phyloP scores from a whole-genome alignment of 2,888 invertebrate genomes.

The Neoitamus cyanurus region DNA sequence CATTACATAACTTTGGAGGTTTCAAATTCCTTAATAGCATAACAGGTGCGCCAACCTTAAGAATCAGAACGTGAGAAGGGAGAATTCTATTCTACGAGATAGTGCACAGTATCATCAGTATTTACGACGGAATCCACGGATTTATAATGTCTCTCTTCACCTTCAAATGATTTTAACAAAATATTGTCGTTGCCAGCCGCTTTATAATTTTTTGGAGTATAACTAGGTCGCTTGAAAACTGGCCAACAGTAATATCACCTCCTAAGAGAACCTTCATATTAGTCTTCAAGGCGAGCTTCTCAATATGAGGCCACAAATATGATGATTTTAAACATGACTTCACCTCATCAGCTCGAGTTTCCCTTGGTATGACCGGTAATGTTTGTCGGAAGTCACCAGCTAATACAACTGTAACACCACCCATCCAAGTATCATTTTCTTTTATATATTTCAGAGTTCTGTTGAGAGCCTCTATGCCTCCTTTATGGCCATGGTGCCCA shows the following conservation, averaged over 20 bases:
- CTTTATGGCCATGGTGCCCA: background rate
- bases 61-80: background rate
- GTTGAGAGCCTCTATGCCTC: background rate
- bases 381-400: conserved; percentile 61
- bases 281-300: background rate
- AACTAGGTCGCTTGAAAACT: no score
- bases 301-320: background rate
- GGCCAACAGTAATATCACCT: background rate
- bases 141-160: no score
- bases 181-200: no score
- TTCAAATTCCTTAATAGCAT: background rate
- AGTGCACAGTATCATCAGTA: background rate
- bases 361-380: conserved; percentile 54
- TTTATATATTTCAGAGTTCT: background rate
- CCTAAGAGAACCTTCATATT: background rate
- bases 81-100: no score
- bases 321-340: conserved; percentile 47
- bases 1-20: background rate
- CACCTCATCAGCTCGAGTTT: conserved; percentile 25
- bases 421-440: conserved; percentile 52
- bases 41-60: background rate
- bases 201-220: no score
- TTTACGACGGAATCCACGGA: no score
- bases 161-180: no score
- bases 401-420: conserved; percentile 58